A percentile compares a stretch with the other conserved stretches of the same genome.
These are phyloP conservation scores for Thalassophryne amazonica DNA, from an alignment of 2,797 vertebrate species.

Conservation along the genomic window DNA sequence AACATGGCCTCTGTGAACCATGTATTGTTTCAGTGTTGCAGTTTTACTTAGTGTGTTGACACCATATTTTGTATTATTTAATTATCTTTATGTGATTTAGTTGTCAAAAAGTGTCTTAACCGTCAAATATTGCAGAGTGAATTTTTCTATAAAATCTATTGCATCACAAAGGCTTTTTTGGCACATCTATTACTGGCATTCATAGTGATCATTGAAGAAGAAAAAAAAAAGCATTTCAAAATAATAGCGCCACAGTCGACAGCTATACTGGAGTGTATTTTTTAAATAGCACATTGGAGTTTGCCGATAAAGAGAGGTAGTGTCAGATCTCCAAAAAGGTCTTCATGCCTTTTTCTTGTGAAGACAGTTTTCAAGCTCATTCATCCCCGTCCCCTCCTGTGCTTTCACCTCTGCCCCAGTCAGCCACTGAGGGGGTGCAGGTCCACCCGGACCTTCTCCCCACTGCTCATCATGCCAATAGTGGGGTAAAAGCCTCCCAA, in stretches of 20 bases:
- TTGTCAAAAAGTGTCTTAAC: conserved; percentile 22
- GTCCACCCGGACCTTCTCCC: conserved; percentile 87
- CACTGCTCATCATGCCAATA: conserved; percentile 87
- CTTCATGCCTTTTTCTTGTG: neutral
- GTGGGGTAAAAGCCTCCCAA: conserved; percentile 85
- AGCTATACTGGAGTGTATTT: conserved; percentile 13
- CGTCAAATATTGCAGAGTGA: conserved; percentile 1
- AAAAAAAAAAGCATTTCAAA: conserved; percentile 5
- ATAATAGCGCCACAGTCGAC: conserved; percentile 4
- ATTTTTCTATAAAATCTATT: conserved; percentile 5
- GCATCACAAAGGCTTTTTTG: conserved; percentile 22
- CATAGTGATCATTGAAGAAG: conserved; percentile 1
- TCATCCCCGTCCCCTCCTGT: conserved; percentile 9
- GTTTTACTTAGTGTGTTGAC: conserved; percentile 24
- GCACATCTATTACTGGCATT: conserved; percentile 17
- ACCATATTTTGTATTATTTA: conserved; percentile 10
- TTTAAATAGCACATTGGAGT: conserved; percentile 28
- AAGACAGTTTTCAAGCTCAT: conserved; percentile 3
- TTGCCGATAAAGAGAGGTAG: conserved; percentile 11
- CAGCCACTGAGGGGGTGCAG: conserved; percentile 86
- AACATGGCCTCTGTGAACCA: no score
- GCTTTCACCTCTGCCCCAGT: conserved; percentile 16
- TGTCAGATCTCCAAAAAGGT: conserved; percentile 12
- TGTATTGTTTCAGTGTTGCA: no score
- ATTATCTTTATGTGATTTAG: neutral